A percentile compares a stretch with the other conserved stretches of the same genome.
phyloP scores from a whole-genome alignment of 2,797 vertebrate genomes.

The Lagorchestes hirsutus region DNA sequence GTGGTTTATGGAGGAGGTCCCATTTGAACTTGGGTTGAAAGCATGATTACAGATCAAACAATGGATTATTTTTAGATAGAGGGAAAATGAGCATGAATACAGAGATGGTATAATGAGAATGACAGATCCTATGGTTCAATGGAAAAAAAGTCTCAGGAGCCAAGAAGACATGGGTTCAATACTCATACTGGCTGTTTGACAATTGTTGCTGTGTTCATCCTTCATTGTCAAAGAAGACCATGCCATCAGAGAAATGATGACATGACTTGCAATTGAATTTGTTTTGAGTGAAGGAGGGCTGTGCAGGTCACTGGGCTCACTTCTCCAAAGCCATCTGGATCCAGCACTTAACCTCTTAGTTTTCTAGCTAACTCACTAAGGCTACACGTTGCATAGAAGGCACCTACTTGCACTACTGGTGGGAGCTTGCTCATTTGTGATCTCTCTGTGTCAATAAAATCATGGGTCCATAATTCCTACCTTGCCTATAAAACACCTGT shows the following conservation, averaged over 20 bases:
- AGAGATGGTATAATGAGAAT: not conserved
- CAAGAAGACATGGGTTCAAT: not conserved
- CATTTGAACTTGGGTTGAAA: not conserved
- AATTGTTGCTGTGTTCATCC: not conserved
- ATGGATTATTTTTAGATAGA: not conserved
- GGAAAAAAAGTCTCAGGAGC: not conserved
- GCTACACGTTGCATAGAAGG: not conserved
- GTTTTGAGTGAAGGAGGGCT: too few species aligned
- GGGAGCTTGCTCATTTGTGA: not conserved
- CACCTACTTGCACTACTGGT: not conserved
- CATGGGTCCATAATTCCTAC: not conserved
- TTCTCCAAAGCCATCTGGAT: too few species aligned
- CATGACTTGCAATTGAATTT: too few species aligned
- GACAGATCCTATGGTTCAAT: not conserved
- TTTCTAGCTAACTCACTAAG: not conserved
- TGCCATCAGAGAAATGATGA: too few species aligned
- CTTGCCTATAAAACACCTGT: too few species aligned
- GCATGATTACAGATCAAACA: not conserved
- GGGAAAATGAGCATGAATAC: not conserved
- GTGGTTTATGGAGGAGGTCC: not conserved
- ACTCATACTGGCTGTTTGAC: not conserved
- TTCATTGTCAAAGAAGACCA: too few species aligned
- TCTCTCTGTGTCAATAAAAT: not conserved
- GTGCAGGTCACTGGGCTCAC: too few species aligned
- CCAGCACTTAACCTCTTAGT: not conserved